A percentile compares a stretch with the other conserved stretches of the same genome.
These are phyloP conservation scores for Pachycephala philippinensis DNA, from an alignment of 2,113 vertebrate genomes.

Conservation along the genomic window DNA sequence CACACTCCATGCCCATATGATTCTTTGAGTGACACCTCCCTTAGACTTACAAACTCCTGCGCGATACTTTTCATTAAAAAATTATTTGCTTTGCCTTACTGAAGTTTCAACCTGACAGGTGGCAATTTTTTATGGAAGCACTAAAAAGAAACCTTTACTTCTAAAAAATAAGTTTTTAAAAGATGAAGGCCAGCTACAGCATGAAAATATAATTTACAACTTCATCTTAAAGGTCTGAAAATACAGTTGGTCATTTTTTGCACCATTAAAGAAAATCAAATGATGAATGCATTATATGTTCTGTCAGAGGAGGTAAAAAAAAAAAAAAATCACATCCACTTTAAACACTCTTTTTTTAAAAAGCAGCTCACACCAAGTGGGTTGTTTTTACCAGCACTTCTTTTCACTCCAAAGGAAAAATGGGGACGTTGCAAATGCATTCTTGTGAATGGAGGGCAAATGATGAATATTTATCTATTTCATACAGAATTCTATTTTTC, in stretches of 20 bases:
- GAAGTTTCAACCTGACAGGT: slow-evolving; percentile 60
- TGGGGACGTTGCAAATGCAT: slow-evolving; percentile 8
- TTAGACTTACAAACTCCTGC: slow-evolving; percentile 49
- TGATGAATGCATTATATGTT: slow-evolving; percentile 43
- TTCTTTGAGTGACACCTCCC: slow-evolving; percentile 56
- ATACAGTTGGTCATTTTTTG: slow-evolving; percentile 49
- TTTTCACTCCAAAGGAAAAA: slow-evolving; percentile 47
- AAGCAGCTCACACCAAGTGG: slow-evolving; percentile 20
- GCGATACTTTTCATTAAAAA: slow-evolving; percentile 43
- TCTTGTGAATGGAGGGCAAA: slow-evolving; percentile 48
- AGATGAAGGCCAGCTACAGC: slow-evolving; percentile 50
- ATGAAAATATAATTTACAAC: slow-evolving; percentile 66
- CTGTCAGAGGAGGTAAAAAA: slow-evolving; percentile 16
- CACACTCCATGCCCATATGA: not conserved
- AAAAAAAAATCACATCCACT: slow-evolving; percentile 13
- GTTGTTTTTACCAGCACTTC: slow-evolving; percentile 19
- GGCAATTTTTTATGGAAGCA: slow-evolving; percentile 60
- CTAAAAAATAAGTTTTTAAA: slow-evolving; percentile 60
- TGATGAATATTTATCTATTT: slow-evolving; percentile 52
- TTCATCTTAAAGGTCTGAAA: slow-evolving; percentile 55
- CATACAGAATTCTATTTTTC: slow-evolving; percentile 33
- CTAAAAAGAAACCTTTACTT: slow-evolving; percentile 53
- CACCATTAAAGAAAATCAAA: slow-evolving; percentile 55
- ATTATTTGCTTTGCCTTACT: slow-evolving; percentile 62
- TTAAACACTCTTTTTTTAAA: not conserved